These are phyloP conservation scores for Batillaria attramentaria DNA, from an alignment of 1,140 invertebrate genomes.

Conservation along the genomic window DNA sequence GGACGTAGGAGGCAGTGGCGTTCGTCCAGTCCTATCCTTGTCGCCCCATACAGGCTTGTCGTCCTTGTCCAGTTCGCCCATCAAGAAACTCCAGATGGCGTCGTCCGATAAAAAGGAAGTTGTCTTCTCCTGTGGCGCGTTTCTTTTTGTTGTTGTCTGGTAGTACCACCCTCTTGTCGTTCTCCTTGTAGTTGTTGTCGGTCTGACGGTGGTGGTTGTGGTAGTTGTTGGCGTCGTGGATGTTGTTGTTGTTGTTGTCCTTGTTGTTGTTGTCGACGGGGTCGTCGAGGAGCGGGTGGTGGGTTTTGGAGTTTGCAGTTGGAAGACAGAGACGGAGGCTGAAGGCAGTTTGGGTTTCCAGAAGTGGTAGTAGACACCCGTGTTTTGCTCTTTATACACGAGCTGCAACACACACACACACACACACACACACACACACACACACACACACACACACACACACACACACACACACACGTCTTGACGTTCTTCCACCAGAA, in stretches of 20 bases:
- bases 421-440: not conserved
- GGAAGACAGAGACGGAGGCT: conserved; percentile 17
- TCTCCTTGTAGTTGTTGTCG: not conserved
- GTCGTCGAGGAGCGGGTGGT: not conserved
- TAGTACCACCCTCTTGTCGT: too few relatives aligned
- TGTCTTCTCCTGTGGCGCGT: not conserved
- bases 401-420: conserved; percentile 1
- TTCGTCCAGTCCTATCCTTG: too few relatives aligned
- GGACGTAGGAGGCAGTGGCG: too few relatives aligned
- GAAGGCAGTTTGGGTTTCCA: conserved; percentile 13
- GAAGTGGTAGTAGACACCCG: conserved; percentile 20
- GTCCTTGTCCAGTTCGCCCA: not conserved
- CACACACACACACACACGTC: too few relatives aligned
- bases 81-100: not conserved
- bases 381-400: conserved; percentile 6
- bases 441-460: not conserved
- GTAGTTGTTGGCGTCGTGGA: not conserved
- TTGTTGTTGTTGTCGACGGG: not conserved
- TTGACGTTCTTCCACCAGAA: too few relatives aligned
- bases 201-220: not conserved
- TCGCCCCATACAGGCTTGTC: too few relatives aligned
- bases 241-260: not conserved
- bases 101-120: not conserved
- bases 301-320: not conserved
- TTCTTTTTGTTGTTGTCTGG: not conserved